phyloP scores from a whole-genome alignment of 2,888 invertebrate genomes.

The Beris morrisii region DNA sequence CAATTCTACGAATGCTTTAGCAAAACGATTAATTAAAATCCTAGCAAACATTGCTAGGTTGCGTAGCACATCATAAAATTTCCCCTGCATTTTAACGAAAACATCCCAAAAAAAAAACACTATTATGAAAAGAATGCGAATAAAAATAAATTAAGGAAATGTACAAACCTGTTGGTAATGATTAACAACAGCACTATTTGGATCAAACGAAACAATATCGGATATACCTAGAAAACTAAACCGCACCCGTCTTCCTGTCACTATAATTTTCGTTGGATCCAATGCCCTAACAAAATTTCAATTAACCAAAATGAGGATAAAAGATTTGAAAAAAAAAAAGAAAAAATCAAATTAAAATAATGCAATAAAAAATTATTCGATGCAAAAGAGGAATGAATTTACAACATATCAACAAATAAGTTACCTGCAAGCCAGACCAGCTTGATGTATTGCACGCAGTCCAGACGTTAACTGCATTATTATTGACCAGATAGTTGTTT shows the following conservation, averaged over 20 bases:
- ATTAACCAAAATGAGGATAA: slow-evolving; percentile 32
- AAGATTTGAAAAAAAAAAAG: slow-evolving; percentile 3
- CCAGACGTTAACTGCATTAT: slow-evolving; percentile 95
- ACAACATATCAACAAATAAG: slow-evolving; percentile 1
- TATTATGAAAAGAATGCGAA: too few species aligned
- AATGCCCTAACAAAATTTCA: slow-evolving; percentile 64
- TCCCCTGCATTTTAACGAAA: too few species aligned
- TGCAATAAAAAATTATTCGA: slow-evolving; percentile 15
- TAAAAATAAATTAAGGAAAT: background rate
- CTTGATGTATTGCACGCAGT: slow-evolving; percentile 83
- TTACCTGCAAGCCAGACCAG: slow-evolving; percentile 66
- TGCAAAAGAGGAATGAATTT: slow-evolving; percentile 15
- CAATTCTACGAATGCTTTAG: too few species aligned
- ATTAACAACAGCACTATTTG: slow-evolving; percentile 66
- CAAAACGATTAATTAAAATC: too few species aligned
- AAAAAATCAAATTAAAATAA: slow-evolving; percentile 22
- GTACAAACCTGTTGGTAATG: slow-evolving; percentile 65
- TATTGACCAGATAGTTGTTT: slow-evolving; percentile 92
- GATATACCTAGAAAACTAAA: slow-evolving; percentile 79
- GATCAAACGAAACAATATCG: slow-evolving; percentile 78
- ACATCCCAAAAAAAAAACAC: too few species aligned
- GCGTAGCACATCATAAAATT: too few species aligned
- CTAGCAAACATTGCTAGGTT: too few species aligned
- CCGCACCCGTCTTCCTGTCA: slow-evolving; percentile 77
- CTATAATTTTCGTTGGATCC: slow-evolving; percentile 90